phyloP scores from a whole-genome alignment of 2,888 invertebrate species.

The Trachelus troglodyta region DNA sequence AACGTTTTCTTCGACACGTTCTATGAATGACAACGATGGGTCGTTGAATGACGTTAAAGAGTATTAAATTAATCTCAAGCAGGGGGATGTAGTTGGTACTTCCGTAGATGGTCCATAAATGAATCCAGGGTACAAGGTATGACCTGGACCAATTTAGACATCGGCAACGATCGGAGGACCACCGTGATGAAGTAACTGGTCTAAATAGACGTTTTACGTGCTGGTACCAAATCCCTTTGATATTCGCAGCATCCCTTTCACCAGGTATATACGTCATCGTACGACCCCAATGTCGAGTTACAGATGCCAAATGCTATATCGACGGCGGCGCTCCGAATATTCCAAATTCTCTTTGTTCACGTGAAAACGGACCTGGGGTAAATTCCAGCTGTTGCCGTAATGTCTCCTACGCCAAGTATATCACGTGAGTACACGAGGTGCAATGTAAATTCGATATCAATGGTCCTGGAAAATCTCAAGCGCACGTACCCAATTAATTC shows the following conservation, averaged over 20 bases:
- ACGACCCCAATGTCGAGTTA: too few species aligned
- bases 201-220: too few species aligned
- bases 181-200: too few species aligned
- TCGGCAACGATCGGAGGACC: too few species aligned
- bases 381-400: neutral
- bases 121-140: too few species aligned
- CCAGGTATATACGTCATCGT: too few species aligned
- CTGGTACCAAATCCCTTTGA: too few species aligned
- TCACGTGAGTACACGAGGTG: neutral
- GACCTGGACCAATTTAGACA: too few species aligned
- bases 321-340: neutral
- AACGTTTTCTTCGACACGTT: neutral
- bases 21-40: neutral
- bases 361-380: neutral
- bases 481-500: neutral
- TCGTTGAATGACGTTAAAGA: neutral
- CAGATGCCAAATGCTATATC: too few species aligned
- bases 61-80: neutral
- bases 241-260: too few species aligned
- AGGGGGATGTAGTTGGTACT: too few species aligned
- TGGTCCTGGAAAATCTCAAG: neutral
- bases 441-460: neutral
- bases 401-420: neutral
- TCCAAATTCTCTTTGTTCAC: neutral
- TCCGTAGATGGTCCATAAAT: too few species aligned